A percentile compares a stretch with the other conserved stretches of the same genome.
Evolutionary conservation across 35 echinoderm and acorn worm species (phyloP).

Genomic region (Chiridota heheva): DNA sequence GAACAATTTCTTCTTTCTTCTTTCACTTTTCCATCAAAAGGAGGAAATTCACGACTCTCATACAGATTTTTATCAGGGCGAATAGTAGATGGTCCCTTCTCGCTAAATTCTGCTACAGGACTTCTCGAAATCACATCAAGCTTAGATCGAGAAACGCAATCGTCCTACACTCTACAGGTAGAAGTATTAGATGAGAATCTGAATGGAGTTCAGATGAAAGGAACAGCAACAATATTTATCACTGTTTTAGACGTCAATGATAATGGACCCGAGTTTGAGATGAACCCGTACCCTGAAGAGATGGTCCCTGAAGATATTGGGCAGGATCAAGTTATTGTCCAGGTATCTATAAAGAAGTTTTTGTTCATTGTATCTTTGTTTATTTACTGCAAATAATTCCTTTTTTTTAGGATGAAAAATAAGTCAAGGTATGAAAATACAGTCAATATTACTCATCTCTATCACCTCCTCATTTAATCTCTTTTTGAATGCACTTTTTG

Average conservation of each 20-base stretch:
- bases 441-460: too few relatives aligned
- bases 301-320: constrained; percentile 58
- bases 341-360: constrained; percentile 28
- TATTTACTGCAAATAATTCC: too few relatives aligned
- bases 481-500: too few relatives aligned
- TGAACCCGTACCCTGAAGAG: constrained; percentile 57
- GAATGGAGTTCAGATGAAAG: constrained; percentile 26
- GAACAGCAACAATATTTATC: constrained; percentile 47
- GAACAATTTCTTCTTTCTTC: too few relatives aligned
- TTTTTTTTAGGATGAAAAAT: too few relatives aligned
- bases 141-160: constrained; percentile 64
- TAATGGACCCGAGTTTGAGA: constrained; percentile 67
- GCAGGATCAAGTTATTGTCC: constrained; percentile 38
- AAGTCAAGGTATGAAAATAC: too few relatives aligned
- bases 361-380: neutral
- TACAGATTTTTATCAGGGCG: constrained; percentile 61
- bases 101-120: constrained; percentile 54
- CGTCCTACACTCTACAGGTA: constrained; percentile 54
- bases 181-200: constrained; percentile 38
- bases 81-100: constrained; percentile 53
- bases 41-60: too few relatives aligned
- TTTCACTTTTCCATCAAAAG: too few relatives aligned
- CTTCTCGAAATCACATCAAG: constrained; percentile 47
- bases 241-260: constrained; percentile 82
- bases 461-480: too few relatives aligned